These are phyloP conservation scores for Takifugu ocellatus DNA, from an alignment of 2,797 vertebrate genomes.

Conservation along the genomic window DNA sequence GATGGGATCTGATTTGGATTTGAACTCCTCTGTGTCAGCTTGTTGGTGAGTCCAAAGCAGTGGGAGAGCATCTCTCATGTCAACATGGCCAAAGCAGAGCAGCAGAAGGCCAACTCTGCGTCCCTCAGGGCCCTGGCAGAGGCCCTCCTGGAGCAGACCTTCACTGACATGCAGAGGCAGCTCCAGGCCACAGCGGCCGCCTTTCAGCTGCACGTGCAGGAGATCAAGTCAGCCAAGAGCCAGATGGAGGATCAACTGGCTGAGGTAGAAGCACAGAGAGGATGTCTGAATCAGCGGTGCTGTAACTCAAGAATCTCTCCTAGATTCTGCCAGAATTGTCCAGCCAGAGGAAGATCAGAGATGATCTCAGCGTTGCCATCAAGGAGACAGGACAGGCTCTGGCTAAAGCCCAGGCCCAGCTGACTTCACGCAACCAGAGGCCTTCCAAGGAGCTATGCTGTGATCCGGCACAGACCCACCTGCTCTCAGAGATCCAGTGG, in stretches of 20 bases:
- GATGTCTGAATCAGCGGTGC: neutral
- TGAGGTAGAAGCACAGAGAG: conserved; percentile 65
- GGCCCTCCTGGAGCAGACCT: conserved; percentile 81
- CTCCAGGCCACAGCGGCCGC: conserved; percentile 68
- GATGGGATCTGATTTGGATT: too few relatives aligned
- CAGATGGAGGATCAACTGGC: conserved; percentile 82
- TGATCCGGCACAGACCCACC: conserved; percentile 76
- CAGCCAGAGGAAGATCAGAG: conserved; percentile 81
- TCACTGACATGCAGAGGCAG: conserved; percentile 76
- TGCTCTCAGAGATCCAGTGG: conserved; percentile 80
- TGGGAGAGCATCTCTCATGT: conserved; percentile 83
- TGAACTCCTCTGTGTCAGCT: conserved; percentile 33
- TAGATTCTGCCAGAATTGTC: conserved; percentile 82
- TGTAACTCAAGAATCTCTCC: neutral
- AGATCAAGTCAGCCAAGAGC: conserved; percentile 80
- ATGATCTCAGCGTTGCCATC: conserved; percentile 77
- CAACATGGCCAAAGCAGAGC: conserved; percentile 83
- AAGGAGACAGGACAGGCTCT: conserved; percentile 76
- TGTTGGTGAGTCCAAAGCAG: conserved; percentile 77
- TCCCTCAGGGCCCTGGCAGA: conserved; percentile 78
- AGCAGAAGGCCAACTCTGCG: conserved; percentile 81
- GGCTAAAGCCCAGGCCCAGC: conserved; percentile 78
- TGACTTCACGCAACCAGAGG: conserved; percentile 76
- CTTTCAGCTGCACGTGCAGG: conserved; percentile 73
- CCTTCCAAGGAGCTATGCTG: conserved; percentile 84